Base-by-base conservation (phyloP, 2,797 vertebrate species). In the Pseudopleuronectes americanus region DNA sequence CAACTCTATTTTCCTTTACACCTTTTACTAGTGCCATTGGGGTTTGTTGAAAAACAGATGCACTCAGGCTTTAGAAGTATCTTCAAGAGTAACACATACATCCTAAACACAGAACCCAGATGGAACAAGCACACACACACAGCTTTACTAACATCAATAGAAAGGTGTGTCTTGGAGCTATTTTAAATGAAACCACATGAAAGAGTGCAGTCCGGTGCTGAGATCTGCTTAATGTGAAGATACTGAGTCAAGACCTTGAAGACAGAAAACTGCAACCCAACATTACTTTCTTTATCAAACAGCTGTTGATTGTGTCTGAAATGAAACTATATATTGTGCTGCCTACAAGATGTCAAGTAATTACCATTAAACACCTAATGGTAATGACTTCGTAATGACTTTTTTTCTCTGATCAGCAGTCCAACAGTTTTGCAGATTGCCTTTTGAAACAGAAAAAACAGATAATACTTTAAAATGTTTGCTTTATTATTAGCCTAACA, bases 171-270 rank as follows among this genome's bases (percentile, higher is more conserved):
- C 86, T 78, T 54, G 17, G 28, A 86, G 80, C 79, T 80, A 69
- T 80, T 89, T 87, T 77, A 68, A 79, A 85, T 79, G 70, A 82
- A 82, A 79, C 83, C 78, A 84, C 80, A 87, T 88, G 64, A 90
- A 86, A 77, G 77, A 56, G 59, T 49, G 26, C 23, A 33, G 28
- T 12, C 9, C 52, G 49, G 57, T 57, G 57, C 43, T 57, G 33
- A 31, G 76, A 3, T 65, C 74, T 45, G 65, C 33, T 64, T 8
- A 1, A 63, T 71, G 61, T 64, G 83, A 83, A 84, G 62, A 21
- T 57, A 23, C 33, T 45, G 0, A 55, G 49, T 33, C 64, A 68
- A 68, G 49, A 73, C 52, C 26, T 41, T 36, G 58, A 68, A 80
- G 56, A 68, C 22, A 24, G 26, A 74, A 45, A 45, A 47, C 19